Percentiles rank a stretch among this genome's conserved stretches.
phyloP scores from a whole-genome alignment of 2,113 vertebrate species.

The Anthoscopus minutus region DNA sequence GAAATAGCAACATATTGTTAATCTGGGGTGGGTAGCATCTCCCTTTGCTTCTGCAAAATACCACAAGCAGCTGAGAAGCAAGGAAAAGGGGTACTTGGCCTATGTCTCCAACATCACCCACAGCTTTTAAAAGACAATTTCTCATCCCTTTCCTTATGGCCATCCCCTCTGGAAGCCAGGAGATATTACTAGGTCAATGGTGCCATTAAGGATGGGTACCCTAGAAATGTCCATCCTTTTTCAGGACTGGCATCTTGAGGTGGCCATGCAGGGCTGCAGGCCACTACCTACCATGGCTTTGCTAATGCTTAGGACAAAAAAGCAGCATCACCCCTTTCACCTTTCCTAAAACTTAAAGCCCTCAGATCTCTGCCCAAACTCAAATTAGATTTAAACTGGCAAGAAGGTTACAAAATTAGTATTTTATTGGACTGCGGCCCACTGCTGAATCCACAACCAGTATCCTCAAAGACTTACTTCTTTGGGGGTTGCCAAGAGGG shows the following conservation, averaged over 20 bases:
- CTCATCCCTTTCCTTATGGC: background rate
- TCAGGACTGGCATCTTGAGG: accelerated
- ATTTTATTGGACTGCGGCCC: background rate
- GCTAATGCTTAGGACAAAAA: background rate
- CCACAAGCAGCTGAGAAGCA: background rate
- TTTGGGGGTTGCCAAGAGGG: background rate
- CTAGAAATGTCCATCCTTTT: background rate
- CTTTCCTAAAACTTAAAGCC: background rate
- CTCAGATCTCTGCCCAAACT: background rate
- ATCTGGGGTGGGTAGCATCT: background rate
- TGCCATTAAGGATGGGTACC: too few species aligned
- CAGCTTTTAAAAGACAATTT: background rate
- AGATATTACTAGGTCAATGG: too few species aligned
- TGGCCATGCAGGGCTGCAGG: background rate
- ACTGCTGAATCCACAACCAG: background rate
- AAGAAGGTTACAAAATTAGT: background rate
- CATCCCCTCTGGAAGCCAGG: background rate
- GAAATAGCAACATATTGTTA: background rate
- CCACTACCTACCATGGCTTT: accelerated
- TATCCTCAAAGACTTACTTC: background rate
- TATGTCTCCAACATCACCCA: accelerated
- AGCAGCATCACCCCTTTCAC: background rate
- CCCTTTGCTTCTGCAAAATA: background rate
- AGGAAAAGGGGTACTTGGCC: background rate
- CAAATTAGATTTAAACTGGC: background rate